Percentiles rank a stretch among this genome's conserved stretches.
Conservation (phyloP, 2,797 vertebrate genomes). For the Naso thynnoides region DNA sequence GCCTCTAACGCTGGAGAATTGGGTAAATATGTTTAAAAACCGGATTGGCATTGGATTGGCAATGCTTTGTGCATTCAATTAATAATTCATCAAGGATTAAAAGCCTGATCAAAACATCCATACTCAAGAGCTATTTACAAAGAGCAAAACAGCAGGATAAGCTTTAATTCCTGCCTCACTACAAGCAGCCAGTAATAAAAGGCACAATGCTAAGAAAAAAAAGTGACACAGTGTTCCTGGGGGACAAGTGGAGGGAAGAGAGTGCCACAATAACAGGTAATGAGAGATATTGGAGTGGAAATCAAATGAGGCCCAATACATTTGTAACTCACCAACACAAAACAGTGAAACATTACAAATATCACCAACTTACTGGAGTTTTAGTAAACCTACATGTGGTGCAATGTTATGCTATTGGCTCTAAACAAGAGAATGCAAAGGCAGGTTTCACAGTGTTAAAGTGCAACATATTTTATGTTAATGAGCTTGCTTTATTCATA, state of each 20-base stretch:
- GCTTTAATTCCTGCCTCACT: slow-evolving; percentile 21
- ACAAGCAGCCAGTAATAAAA: slow-evolving; percentile 7
- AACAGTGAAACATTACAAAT: not conserved
- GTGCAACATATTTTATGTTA: not conserved
- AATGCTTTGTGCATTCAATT: slow-evolving; percentile 8
- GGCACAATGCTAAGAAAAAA: not conserved
- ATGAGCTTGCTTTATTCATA: not conserved
- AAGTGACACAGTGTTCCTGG: slow-evolving; percentile 21
- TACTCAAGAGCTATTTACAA: slow-evolving; percentile 16
- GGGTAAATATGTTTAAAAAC: not conserved
- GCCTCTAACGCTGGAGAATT: not conserved
- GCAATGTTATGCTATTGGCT: not conserved
- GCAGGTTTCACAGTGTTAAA: not conserved
- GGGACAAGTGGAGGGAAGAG: slow-evolving; percentile 15
- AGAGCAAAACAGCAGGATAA: slow-evolving; percentile 17
- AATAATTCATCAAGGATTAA: slow-evolving; percentile 19
- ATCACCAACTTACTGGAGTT: not conserved
- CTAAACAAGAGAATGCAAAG: not conserved
- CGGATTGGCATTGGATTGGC: not conserved
- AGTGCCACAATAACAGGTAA: slow-evolving; percentile 23
- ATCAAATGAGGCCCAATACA: not conserved
- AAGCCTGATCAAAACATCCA: slow-evolving; percentile 11
- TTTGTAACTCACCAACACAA: not conserved
- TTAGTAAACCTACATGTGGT: not conserved
- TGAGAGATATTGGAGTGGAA: slow-evolving; percentile 3